Evolutionary conservation across 2,888 invertebrate genomes (phyloP).

Genomic region (Amblyjoppa proteus): DNA sequence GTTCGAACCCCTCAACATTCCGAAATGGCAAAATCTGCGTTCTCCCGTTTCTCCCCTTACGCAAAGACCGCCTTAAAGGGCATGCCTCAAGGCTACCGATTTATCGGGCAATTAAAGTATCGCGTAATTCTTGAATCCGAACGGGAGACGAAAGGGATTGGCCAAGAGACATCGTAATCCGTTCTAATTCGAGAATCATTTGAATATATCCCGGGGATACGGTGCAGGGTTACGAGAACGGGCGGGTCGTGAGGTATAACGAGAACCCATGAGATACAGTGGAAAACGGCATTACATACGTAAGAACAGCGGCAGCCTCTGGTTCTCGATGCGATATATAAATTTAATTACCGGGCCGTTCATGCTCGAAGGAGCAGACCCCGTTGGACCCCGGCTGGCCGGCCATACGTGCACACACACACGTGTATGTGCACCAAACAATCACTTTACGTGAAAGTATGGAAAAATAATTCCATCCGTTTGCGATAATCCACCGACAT

Average conservation of each 20-base stretch:
- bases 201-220: constrained; percentile 12
- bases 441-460: constrained; percentile 85
- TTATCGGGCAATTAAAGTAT: background rate
- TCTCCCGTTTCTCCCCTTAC: background rate
- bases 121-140: background rate
- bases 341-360: constrained; percentile 84
- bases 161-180: constrained; percentile 17
- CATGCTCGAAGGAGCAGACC: constrained; percentile 82
- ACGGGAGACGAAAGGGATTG: constrained; percentile 11
- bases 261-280: constrained; percentile 21
- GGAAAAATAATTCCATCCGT: constrained; percentile 81
- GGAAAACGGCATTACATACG: constrained; percentile 45
- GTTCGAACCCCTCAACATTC: background rate
- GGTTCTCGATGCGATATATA: constrained; percentile 74
- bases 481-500: constrained; percentile 43
- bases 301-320: constrained; percentile 52
- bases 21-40: background rate
- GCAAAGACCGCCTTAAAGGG: background rate
- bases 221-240: constrained; percentile 46
- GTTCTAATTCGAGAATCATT: constrained; percentile 26
- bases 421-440: constrained; percentile 76
- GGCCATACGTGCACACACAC: constrained; percentile 5
- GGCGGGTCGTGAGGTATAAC: constrained; percentile 44
- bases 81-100: background rate
- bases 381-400: constrained; percentile 75